Evolutionary conservation across 2,797 vertebrate genomes (phyloP).

Genomic region (Pelochelys cantorii): DNA sequence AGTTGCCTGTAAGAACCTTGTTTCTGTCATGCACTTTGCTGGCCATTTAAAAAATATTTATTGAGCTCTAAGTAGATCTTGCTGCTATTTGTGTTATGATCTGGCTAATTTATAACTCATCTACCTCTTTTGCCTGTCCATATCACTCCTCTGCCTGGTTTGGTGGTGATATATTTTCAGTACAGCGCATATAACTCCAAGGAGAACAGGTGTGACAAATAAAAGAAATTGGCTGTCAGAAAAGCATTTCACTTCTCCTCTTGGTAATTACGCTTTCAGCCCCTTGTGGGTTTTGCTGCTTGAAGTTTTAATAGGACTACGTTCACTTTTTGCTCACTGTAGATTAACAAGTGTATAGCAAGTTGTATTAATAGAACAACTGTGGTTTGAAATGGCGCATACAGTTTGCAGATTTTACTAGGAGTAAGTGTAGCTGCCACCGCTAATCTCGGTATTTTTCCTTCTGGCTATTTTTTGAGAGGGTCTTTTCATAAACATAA

Average conservation of each 20-base stretch:
- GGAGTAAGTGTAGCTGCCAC: background rate
- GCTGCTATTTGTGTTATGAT: slow-evolving; percentile 8
- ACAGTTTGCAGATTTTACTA: background rate
- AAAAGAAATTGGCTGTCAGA: slow-evolving; percentile 36
- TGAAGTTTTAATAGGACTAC: slow-evolving; percentile 32
- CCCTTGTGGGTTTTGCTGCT: slow-evolving; percentile 19
- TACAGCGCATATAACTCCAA: background rate
- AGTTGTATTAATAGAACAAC: slow-evolving; percentile 7
- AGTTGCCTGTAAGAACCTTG: background rate
- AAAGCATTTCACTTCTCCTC: slow-evolving; percentile 21
- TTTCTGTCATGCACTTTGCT: background rate
- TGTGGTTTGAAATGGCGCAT: background rate
- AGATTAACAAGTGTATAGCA: background rate
- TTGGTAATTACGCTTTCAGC: background rate
- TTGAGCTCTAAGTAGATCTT: background rate
- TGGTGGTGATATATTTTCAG: background rate
- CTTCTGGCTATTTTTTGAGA: background rate
- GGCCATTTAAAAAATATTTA: background rate
- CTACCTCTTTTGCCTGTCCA: background rate
- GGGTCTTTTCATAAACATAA: background rate
- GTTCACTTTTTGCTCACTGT: background rate
- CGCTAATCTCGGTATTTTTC: background rate
- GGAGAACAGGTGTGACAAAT: background rate
- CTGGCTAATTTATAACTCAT: background rate
- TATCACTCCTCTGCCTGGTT: background rate